A percentile compares a stretch with the other conserved stretches of the same genome.
phyloP scores from a whole-genome alignment of 2,797 vertebrate genomes.

The Eulemur mongoz region DNA sequence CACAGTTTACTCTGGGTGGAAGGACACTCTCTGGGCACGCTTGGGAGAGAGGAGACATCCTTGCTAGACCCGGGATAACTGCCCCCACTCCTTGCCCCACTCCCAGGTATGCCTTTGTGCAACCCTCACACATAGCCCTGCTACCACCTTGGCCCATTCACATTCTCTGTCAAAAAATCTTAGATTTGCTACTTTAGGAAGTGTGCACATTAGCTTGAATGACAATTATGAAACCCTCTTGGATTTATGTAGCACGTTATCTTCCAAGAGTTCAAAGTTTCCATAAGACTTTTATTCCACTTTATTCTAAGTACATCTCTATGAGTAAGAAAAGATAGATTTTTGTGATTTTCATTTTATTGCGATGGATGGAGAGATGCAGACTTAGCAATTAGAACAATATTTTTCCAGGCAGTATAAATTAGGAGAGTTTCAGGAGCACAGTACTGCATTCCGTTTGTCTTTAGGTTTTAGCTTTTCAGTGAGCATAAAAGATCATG shows the following conservation, averaged over 20 bases:
- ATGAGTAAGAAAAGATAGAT: not conserved
- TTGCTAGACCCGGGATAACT: not conserved
- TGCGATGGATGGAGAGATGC: not conserved
- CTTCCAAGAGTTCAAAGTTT: constrained; percentile 30
- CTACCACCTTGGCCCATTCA: not conserved
- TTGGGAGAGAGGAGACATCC: not conserved
- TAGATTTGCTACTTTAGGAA: not conserved
- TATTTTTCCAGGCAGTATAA: not conserved
- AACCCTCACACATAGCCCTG: not conserved
- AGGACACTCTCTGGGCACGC: not conserved
- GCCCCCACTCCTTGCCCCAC: fast-evolving
- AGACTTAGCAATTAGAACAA: not conserved
- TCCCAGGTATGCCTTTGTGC: not conserved
- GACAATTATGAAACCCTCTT: not conserved
- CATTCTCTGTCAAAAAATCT: not conserved
- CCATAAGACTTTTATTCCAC: not conserved
- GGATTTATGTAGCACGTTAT: not conserved
- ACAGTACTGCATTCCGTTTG: not conserved
- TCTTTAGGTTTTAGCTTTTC: constrained; percentile 16
- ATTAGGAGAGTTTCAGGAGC: not conserved
- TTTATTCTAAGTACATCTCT: not conserved
- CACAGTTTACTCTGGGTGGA: not conserved
- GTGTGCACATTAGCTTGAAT: not conserved
- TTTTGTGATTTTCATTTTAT: not conserved
- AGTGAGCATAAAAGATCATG: not conserved